Evolutionary conservation across 2,797 vertebrate species (phyloP).

Genomic region (Pseudomugil gertrudae): DNA sequence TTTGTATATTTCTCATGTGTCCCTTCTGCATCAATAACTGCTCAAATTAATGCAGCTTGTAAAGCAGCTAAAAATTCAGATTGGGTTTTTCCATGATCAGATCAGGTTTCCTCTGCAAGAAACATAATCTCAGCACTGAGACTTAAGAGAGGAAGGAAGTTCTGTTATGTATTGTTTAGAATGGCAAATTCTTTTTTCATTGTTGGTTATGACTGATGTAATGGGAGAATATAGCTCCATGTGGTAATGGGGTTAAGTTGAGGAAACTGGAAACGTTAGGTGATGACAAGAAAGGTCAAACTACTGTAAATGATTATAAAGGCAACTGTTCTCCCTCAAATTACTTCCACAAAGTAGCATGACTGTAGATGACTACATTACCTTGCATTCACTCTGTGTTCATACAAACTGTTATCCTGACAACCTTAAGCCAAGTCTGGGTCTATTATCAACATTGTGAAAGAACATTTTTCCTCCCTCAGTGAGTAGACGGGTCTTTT

Average conservation of each 20-base stretch:
- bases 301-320: constrained; percentile 5
- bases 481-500: not conserved
- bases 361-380: not conserved
- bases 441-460: not conserved
- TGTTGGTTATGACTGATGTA: constrained; percentile 58
- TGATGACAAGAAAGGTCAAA: constrained; percentile 11
- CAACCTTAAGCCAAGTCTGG: not conserved
- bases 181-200: constrained; percentile 45
- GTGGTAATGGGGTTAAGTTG: constrained; percentile 15
- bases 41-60: constrained; percentile 64
- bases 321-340: not conserved
- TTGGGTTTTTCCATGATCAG: constrained; percentile 71
- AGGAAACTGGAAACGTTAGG: constrained; percentile 30
- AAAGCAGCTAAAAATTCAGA: constrained; percentile 32
- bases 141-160: constrained; percentile 69
- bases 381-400: not conserved
- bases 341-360: not conserved
- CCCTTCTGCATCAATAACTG: constrained; percentile 61
- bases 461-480: not conserved
- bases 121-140: constrained; percentile 14
- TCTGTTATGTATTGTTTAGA: constrained; percentile 52
- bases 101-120: constrained; percentile 52
- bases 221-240: constrained; percentile 47
- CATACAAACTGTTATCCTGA: not conserved
- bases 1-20: constrained; percentile 25